phyloP scores from a whole-genome alignment of 2,888 invertebrate species.

The Pachycephus smyrnensis region DNA sequence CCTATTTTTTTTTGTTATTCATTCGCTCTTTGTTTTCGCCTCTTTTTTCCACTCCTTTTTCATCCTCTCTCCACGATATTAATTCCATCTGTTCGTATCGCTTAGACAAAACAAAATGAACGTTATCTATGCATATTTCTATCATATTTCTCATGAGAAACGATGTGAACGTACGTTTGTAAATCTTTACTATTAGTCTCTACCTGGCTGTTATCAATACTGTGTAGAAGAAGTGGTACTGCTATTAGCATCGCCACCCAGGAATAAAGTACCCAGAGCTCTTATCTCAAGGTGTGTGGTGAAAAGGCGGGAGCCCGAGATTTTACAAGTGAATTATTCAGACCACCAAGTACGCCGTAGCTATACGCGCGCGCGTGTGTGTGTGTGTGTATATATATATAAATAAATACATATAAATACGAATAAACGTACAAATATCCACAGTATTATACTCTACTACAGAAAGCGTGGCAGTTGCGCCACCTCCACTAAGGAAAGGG shows the following conservation, averaged over 20 bases:
- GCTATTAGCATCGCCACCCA: not conserved
- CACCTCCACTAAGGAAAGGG: not conserved
- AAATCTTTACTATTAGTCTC: not conserved
- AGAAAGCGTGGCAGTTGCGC: not conserved
- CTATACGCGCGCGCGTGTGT: too few species aligned
- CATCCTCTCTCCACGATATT: not conserved
- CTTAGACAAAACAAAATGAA: not conserved
- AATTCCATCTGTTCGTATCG: not conserved
- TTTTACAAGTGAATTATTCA: not conserved
- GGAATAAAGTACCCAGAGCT: not conserved
- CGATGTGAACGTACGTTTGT: not conserved
- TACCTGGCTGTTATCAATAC: not conserved
- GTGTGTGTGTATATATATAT: too few species aligned
- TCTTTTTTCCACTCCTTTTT: not conserved
- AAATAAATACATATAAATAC: not conserved
- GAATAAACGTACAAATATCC: not conserved
- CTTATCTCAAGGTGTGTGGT: not conserved
- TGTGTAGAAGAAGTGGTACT: not conserved
- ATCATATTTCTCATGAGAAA: too few species aligned
- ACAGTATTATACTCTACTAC: not conserved
- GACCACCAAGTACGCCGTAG: not conserved
- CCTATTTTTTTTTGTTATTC: not conserved
- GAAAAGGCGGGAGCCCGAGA: not conserved
- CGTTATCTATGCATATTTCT: too few species aligned
- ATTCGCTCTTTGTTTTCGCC: not conserved